phyloP scores from a whole-genome alignment of 2,113 vertebrate genomes.

The Theristicus caerulescens region DNA sequence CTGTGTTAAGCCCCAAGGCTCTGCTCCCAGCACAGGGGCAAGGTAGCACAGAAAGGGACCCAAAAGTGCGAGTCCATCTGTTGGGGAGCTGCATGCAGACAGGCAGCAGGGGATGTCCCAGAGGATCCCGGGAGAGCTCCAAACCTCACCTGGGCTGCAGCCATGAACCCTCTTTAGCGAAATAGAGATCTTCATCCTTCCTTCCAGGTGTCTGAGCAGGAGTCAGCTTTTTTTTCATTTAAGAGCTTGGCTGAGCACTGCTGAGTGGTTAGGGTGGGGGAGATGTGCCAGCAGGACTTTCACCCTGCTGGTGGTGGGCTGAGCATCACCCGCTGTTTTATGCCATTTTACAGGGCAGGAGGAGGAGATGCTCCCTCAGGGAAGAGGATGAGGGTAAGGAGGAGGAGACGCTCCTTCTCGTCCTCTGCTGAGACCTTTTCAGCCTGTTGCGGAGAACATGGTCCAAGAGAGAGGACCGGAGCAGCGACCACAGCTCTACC shows the following conservation, averaged over 20 bases:
- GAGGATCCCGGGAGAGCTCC: neutral
- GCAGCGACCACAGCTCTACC: neutral
- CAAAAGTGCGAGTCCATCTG: fast-evolving
- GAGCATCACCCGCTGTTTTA: neutral
- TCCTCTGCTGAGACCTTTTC: neutral
- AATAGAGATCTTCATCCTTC: neutral
- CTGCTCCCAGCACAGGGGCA: neutral
- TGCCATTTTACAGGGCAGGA: neutral
- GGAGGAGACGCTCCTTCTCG: neutral
- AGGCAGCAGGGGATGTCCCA: neutral
- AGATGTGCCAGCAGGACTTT: neutral
- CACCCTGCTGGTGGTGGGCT: neutral
- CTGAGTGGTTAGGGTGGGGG: neutral
- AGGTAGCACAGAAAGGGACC: neutral
- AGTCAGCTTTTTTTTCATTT: neutral
- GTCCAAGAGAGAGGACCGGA: neutral
- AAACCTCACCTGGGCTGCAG: neutral
- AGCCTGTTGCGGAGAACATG: neutral
- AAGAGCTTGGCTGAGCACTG: neutral
- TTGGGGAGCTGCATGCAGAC: neutral
- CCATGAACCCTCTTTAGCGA: fast-evolving
- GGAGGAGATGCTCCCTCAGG: neutral
- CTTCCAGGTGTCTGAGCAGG: neutral
- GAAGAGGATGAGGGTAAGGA: neutral
- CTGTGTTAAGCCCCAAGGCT: neutral